These are phyloP conservation scores for Aix galericulata DNA, from an alignment of 2,113 vertebrate genomes.

Conservation along the genomic window DNA sequence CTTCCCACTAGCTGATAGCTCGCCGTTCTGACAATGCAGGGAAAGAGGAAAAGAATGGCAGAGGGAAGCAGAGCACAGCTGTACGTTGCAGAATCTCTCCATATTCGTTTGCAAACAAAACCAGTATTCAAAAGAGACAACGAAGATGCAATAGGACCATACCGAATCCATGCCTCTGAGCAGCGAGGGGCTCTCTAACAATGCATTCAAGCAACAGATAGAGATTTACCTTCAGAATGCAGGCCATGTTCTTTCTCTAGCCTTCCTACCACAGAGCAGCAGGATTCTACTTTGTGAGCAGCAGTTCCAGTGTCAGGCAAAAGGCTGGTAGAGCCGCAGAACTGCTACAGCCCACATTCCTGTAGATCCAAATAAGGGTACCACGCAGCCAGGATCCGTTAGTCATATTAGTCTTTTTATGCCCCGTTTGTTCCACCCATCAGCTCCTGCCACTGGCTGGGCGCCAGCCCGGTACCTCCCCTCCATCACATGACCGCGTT, in stretches of 20 bases:
- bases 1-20: constrained; percentile 44
- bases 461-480: constrained; percentile 65
- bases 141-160: constrained; percentile 65
- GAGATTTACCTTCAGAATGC: constrained; percentile 82
- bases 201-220: constrained; percentile 72
- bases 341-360: constrained; percentile 70
- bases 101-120: constrained; percentile 61
- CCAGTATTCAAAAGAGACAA: constrained; percentile 56
- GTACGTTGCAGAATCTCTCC: constrained; percentile 65
- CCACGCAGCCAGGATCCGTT: constrained; percentile 59
- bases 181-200: constrained; percentile 53
- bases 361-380: constrained; percentile 67
- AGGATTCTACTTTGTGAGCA: constrained; percentile 67
- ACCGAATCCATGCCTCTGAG: constrained; percentile 53
- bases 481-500: constrained; percentile 66
- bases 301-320: constrained; percentile 63
- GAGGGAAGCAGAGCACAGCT: constrained; percentile 60
- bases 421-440: constrained; percentile 71
- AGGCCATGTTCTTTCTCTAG: constrained; percentile 80
- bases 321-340: constrained; percentile 60
- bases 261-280: constrained; percentile 70
- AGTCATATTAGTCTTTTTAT: constrained; percentile 65
- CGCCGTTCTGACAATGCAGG: constrained; percentile 65
- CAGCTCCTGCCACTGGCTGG: constrained; percentile 70
- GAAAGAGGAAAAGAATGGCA: constrained; percentile 59